These are phyloP conservation scores for Galemys pyrenaicus DNA, from an alignment of 2,113 vertebrate genomes.

Conservation along the genomic window DNA sequence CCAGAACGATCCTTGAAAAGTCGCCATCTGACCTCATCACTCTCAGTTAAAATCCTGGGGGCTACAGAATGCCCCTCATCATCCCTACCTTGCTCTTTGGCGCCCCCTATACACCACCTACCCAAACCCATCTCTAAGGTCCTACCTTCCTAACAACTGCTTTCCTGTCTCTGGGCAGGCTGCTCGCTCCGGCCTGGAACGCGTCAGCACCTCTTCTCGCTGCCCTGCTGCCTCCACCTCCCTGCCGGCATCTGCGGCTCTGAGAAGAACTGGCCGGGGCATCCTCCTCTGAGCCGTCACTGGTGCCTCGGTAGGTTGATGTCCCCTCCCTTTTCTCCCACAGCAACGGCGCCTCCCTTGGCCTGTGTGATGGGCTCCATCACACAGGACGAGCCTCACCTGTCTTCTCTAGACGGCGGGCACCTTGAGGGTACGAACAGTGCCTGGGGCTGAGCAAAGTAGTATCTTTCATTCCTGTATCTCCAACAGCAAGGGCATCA, in stretches of 20 bases:
- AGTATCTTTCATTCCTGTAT: not conserved
- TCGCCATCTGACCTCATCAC: not conserved
- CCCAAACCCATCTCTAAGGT: not conserved
- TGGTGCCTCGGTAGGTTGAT: fast-evolving
- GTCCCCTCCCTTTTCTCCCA: not conserved
- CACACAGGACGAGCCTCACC: not conserved
- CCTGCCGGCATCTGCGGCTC: not conserved
- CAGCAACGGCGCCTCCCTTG: not conserved
- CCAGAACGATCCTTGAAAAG: not conserved
- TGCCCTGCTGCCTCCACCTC: not conserved
- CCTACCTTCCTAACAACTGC: not conserved
- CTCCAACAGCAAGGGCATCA: not conserved
- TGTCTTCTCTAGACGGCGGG: not conserved
- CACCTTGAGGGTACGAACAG: not conserved
- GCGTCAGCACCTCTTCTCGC: fast-evolving
- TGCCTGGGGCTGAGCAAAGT: not conserved
- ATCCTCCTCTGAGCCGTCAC: not conserved
- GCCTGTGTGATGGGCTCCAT: not conserved
- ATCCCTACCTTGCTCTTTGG: not conserved
- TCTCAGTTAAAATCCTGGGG: not conserved
- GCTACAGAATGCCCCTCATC: not conserved
- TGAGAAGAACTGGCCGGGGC: not conserved
- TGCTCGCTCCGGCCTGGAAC: not conserved
- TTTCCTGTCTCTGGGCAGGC: fast-evolving
- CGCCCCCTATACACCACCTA: not conserved